Evolutionary conservation across 1,140 invertebrate species (phyloP), one percentile per base, ranked within the genome.

Genomic region (Pseudomyrmex sp.): DNA sequence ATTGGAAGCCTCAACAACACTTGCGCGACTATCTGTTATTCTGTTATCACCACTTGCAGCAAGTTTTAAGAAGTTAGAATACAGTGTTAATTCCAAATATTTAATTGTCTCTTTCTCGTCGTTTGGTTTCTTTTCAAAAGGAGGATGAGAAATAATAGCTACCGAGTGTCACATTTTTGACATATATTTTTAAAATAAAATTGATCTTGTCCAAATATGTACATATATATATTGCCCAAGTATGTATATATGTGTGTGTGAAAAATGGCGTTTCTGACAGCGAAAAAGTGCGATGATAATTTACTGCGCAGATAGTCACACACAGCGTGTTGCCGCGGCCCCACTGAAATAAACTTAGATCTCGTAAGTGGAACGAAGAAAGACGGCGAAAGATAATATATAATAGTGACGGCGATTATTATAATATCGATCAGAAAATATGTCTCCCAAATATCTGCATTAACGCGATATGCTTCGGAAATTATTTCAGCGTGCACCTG

Each of bases 381-480:
- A 76, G 54, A 58, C 26, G 59, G 70, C 50, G 26, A 20, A 76
- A 63, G 26, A 35, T 35, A 35, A 35, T 7, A 35, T 35, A n/a
- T 13, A 35, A 13, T 13, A 75, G 54, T 54, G 69, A 75, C 80
- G 26, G 61, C 48, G 79, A 79, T 48, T 48, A 48, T 15, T 54
- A 13, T 35, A 35, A 35, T 54, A 62, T 82, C 56, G 85, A 91
- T 94, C 93, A 94, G 93, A 94, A 94, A 94, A 94, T 93, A 93
- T 94, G 93, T 94, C 93, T 94, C 92, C 93, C 91, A 93, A 91
- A 85, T 91, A 66, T 52, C n/a, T 18, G 35, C 61, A 20, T 9
- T 80, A 15, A 69, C 63, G n/a, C 68, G 70, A 61, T 35, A 35
- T 13, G 68, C 15, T 68, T 56, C 26, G 8, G 46, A 63, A 66